A percentile compares a stretch with the other conserved stretches of the same genome.
phyloP scores from a whole-genome alignment of 2,888 invertebrate species.

The Aromia moschata region DNA sequence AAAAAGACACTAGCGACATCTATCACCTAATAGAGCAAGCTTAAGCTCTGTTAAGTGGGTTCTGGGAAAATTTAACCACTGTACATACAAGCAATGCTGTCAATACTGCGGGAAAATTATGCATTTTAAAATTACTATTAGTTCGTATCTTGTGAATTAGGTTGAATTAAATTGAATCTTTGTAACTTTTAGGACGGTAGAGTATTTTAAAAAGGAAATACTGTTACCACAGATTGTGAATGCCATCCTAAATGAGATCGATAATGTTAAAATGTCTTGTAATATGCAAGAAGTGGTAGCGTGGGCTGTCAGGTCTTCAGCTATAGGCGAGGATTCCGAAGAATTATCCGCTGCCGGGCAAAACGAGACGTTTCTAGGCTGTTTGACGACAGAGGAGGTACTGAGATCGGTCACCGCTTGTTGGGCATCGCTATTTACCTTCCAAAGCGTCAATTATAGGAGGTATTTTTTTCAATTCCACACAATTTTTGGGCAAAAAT shows the following conservation, averaged over 20 bases:
- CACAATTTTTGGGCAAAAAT: not conserved
- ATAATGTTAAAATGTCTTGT: slow-evolving; percentile 27
- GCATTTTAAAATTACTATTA: no score
- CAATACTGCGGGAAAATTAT: no score
- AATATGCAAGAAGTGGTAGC: slow-evolving; percentile 53
- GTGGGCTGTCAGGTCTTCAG: slow-evolving; percentile 76
- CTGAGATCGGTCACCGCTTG: slow-evolving; percentile 72
- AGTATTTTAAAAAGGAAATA: slow-evolving; percentile 56
- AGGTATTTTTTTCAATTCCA: slow-evolving; percentile 63
- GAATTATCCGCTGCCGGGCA: slow-evolving; percentile 86
- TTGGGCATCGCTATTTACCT: slow-evolving; percentile 85
- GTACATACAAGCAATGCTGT: no score
- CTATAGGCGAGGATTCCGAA: slow-evolving; percentile 81
- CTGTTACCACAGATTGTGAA: slow-evolving; percentile 56
- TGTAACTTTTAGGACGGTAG: slow-evolving; percentile 64
- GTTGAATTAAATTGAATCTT: no score
- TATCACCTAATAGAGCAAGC: no score
- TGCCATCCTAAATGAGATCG: slow-evolving; percentile 46
- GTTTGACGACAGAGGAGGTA: slow-evolving; percentile 66
- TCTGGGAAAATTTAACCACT: no score
- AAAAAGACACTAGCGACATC: no score
- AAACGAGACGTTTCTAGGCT: slow-evolving; percentile 80
- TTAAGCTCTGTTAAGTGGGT: no score
- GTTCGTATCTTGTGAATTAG: no score
- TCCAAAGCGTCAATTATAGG: slow-evolving; percentile 80